Conservation (phyloP, 2,888 invertebrate genomes). For the Athripsodes cinereus region DNA sequence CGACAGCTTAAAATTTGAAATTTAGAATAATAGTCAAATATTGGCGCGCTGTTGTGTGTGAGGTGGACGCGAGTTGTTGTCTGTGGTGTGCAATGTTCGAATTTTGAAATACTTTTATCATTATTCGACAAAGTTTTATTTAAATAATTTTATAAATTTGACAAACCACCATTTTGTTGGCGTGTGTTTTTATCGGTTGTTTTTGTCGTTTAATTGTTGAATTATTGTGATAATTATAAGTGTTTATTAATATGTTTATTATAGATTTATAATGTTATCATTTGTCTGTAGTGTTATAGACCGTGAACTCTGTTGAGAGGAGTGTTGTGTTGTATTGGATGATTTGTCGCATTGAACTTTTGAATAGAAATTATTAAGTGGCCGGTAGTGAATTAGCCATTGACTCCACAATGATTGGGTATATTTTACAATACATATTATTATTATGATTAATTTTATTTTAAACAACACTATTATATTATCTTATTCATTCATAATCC, state of each 20-base stretch:
- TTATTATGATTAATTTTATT: no score
- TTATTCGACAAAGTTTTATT: neutral
- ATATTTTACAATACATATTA: neutral
- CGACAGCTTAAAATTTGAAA: no score
- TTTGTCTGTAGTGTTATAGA: neutral
- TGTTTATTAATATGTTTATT: neutral
- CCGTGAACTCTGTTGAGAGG: neutral
- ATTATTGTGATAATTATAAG: neutral
- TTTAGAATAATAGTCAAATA: neutral
- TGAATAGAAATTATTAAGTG: neutral
- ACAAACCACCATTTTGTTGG: no score
- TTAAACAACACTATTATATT: no score
- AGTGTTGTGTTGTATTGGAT: neutral
- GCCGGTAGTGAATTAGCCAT: neutral
- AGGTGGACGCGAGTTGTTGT: neutral
- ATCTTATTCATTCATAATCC: no score
- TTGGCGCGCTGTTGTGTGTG: neutral
- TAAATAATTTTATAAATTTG: no score
- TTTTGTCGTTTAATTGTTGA: neutral
- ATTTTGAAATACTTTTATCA: neutral
- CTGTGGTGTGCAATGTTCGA: no score
- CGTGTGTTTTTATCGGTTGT: no score
- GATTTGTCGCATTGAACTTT: neutral
- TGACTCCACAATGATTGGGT: neutral
- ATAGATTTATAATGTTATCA: neutral